These are phyloP conservation scores for Astropecten irregularis DNA, from an alignment of 53 echinoderm and acorn worm species.

Conservation along the genomic window DNA sequence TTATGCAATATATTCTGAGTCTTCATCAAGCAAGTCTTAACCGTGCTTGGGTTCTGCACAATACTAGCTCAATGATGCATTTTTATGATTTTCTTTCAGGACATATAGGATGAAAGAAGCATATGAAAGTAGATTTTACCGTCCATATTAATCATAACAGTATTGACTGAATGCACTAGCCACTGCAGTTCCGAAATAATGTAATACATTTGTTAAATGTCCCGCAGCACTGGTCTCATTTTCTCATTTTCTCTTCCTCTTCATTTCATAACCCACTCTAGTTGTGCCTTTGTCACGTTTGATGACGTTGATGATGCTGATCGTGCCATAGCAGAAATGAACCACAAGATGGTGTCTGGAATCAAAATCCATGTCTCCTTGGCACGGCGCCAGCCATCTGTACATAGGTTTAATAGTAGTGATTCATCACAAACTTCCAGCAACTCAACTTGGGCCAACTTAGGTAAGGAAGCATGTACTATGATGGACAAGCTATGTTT, in stretches of 20 bases:
- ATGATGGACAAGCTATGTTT: neutral
- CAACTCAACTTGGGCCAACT: slow-evolving; percentile 47
- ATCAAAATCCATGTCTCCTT: slow-evolving; percentile 63
- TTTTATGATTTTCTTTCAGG: no score
- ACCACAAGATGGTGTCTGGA: slow-evolving; percentile 68
- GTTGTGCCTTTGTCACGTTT: slow-evolving; percentile 93
- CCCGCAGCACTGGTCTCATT: neutral
- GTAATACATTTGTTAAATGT: no score
- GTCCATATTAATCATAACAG: no score
- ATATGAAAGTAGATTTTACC: no score
- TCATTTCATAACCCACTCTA: neutral
- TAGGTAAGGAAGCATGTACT: neutral
- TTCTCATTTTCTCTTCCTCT: neutral
- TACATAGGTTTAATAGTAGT: slow-evolving; percentile 22
- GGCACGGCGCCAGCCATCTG: slow-evolving; percentile 78
- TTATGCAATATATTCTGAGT: no score
- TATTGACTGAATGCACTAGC: no score
- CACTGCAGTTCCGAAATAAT: no score
- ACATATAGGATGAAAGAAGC: no score
- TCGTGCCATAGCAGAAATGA: slow-evolving; percentile 72
- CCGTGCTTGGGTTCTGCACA: no score
- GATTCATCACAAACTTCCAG: neutral
- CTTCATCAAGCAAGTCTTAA: no score
- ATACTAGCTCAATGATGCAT: no score
- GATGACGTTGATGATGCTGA: slow-evolving; percentile 75